A percentile compares a stretch with the other conserved stretches of the same genome.
phyloP scores from a whole-genome alignment of 2,888 invertebrate genomes.

The Parasteatoda lunata region DNA sequence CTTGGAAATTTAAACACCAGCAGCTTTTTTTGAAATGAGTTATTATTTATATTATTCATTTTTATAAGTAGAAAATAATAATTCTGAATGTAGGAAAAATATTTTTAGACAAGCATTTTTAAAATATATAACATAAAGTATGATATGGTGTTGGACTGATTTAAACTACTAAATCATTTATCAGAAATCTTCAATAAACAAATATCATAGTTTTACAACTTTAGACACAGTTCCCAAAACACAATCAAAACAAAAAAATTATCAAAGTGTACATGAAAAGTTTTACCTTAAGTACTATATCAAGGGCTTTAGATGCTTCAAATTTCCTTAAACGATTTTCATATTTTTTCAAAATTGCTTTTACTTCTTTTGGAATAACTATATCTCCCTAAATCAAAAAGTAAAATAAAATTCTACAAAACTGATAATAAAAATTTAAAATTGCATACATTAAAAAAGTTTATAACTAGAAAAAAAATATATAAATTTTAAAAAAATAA shows the following conservation, averaged over 20 bases:
- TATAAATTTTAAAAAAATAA: neutral
- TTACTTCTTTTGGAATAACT: conserved; percentile 72
- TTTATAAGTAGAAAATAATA: too few relatives aligned
- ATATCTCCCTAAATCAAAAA: conserved; percentile 72
- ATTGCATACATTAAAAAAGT: neutral
- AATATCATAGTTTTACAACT: neutral
- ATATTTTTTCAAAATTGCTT: conserved; percentile 75
- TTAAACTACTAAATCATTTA: too few relatives aligned
- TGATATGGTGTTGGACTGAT: too few relatives aligned
- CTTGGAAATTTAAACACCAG: too few relatives aligned
- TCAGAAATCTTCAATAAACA: neutral
- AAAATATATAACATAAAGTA: too few relatives aligned
- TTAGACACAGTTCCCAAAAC: neutral
- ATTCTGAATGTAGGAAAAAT: too few relatives aligned
- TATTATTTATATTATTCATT: too few relatives aligned
- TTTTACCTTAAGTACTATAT: conserved; percentile 79
- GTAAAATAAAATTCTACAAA: conserved; percentile 2
- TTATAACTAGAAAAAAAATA: neutral
- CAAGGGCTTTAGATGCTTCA: conserved; percentile 87
- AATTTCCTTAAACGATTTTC: conserved; percentile 86
- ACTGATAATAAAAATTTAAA: too few relatives aligned
- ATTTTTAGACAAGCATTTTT: too few relatives aligned
- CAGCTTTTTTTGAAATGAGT: too few relatives aligned
- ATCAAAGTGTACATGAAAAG: neutral
- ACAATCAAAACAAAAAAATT: neutral